Base-by-base conservation (phyloP, 1,140 invertebrate species). In the Tigriopus japonicus region DNA sequence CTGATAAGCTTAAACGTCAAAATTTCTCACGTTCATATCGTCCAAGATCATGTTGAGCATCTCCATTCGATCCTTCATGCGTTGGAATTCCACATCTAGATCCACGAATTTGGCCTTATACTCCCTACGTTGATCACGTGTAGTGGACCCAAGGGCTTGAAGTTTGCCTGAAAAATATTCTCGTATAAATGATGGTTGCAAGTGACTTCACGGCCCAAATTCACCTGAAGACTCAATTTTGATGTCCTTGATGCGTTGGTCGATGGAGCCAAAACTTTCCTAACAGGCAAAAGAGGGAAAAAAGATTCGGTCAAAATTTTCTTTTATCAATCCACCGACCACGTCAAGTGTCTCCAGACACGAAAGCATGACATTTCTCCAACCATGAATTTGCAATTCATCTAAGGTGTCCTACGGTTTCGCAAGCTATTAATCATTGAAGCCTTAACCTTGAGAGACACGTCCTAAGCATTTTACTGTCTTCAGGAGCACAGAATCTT, bases 81-180 rank as follows among this genome's bases (percentile, higher is more conserved):
- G 23, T n/a, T 24, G 17, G 21, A 35, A 58, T 42, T 58, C 56
- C 13, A 41, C 40, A 23, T 58, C 56, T 6, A 58, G n/a, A 23
- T 58, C 56, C 24, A 58, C 23, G 35, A 58, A 58, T 23, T 58
- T 58, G 40, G 56, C 21, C 40, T 58, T 58, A 23, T 58, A 58
- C 40, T 58, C 56, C n/a, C 56, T 24, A 15, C 56, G 45, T 49
- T 49, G 45, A 15, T 49, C 45, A 15, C 21, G n/a, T 49, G 45
- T 49, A 12, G 45, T 49, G 3, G 45, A 49, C 6, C n/a, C 45
- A 6, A 49, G 21, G 45, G 45, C 45, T 10, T 49, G 45, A 49
- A 49, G n/a, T 12, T 49, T 49, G 45, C 45, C 45, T 49, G 45
- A 15, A 49, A 49, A 3, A 17, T n/a, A n/a, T n/a, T n/a, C n/a